Percentiles rank a stretch among this genome's conserved stretches.
These are phyloP conservation scores for Dryobates pubescens DNA, from an alignment of 2,797 vertebrate species.

Conservation along the genomic window DNA sequence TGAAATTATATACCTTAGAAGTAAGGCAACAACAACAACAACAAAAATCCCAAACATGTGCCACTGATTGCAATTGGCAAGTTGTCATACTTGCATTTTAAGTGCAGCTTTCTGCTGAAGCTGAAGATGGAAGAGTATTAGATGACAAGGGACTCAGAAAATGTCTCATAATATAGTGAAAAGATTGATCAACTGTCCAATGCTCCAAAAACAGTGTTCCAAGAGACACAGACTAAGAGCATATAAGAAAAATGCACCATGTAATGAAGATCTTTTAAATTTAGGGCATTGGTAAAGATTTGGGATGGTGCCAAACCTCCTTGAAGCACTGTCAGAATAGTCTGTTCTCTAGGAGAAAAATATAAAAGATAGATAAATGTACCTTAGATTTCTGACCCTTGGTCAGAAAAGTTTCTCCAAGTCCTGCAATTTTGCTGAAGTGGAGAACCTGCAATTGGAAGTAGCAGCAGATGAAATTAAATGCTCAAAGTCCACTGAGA, in stretches of 20 bases:
- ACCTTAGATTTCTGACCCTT: conserved; percentile 60
- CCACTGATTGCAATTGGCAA: not conserved
- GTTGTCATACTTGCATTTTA: not conserved
- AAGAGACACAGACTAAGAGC: not conserved
- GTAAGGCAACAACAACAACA: not conserved
- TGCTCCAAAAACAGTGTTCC: not conserved
- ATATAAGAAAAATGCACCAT: not conserved
- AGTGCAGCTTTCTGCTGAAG: not conserved
- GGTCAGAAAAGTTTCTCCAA: conserved; percentile 11
- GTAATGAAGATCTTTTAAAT: no score
- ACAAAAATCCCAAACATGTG: no score
- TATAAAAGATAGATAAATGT: not conserved
- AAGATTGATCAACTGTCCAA: not conserved
- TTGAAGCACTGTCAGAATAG: not conserved
- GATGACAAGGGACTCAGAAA: not conserved
- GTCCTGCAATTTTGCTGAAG: conserved; percentile 67
- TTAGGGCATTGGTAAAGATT: not conserved
- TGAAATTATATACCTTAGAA: not conserved
- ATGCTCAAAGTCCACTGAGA: not conserved
- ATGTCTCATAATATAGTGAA: not conserved
- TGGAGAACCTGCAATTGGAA: conserved; percentile 62
- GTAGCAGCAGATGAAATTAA: not conserved
- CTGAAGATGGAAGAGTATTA: not conserved
- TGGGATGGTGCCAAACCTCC: not conserved
- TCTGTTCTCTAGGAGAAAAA: not conserved